Evolutionary conservation across 2,797 vertebrate species (phyloP).

Genomic region (Pseudochirops corinnae): DNA sequence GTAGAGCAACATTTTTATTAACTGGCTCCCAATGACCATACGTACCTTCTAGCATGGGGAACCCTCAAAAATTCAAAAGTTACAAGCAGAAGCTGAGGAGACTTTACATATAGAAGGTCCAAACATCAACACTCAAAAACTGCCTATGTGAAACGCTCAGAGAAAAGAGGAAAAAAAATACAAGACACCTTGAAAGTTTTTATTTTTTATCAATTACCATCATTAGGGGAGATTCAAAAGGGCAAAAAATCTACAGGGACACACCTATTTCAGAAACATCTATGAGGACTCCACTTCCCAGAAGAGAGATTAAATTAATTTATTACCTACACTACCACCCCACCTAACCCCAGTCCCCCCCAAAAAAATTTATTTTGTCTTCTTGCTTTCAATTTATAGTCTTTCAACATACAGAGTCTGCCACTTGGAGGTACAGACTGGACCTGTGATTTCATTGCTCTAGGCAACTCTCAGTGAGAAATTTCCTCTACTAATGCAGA

Average conservation of each 20-base stretch:
- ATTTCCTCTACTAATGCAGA: not conserved
- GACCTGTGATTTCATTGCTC: not conserved
- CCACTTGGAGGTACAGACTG: not conserved
- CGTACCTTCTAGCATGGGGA: not conserved
- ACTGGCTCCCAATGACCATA: not conserved
- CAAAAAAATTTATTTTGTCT: not conserved
- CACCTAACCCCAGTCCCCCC: too few species aligned
- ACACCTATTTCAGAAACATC: not conserved
- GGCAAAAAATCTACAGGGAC: not conserved
- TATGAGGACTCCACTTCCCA: not conserved
- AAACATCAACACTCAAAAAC: not conserved
- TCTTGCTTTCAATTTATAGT: not conserved
- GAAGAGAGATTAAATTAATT: not conserved
- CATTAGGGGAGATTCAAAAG: not conserved
- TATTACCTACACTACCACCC: not conserved
- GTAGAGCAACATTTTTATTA: not conserved
- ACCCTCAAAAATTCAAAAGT: not conserved
- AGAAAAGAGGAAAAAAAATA: not conserved
- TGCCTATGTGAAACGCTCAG: not conserved
- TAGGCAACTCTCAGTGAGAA: not conserved
- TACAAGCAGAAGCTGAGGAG: not conserved
- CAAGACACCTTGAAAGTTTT: not conserved
- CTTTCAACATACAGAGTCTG: not conserved
- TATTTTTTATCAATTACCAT: not conserved
- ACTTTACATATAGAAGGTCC: not conserved